phyloP scores from a whole-genome alignment of 2,888 invertebrate species.

The Drosophila ezoana region DNA sequence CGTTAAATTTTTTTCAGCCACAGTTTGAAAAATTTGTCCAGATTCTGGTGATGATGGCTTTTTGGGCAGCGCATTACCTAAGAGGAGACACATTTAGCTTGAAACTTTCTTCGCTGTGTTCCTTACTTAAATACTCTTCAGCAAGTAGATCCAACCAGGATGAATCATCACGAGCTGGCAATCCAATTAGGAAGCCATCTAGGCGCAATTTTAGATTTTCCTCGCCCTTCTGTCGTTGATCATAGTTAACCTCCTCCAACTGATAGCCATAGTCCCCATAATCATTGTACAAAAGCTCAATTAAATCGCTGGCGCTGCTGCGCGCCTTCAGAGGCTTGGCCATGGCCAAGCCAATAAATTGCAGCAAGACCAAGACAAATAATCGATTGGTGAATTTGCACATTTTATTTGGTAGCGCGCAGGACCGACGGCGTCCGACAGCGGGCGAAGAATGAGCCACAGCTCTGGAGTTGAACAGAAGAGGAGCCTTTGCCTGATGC shows the following conservation, averaged over 20 bases:
- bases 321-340: slow-evolving; percentile 42
- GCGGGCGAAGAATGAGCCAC: slow-evolving; percentile 62
- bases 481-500: slow-evolving; percentile 45
- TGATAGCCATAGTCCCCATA: slow-evolving; percentile 70
- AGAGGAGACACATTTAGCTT: neutral
- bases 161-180: slow-evolving; percentile 57
- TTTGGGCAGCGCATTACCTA: slow-evolving; percentile 48
- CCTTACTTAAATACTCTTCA: slow-evolving; percentile 58
- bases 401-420: slow-evolving; percentile 61
- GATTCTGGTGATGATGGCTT: slow-evolving; percentile 32
- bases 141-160: slow-evolving; percentile 53
- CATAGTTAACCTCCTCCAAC: slow-evolving; percentile 86
- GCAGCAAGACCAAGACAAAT: slow-evolving; percentile 75
- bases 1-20: slow-evolving; percentile 18
- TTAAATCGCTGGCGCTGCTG: slow-evolving; percentile 50
- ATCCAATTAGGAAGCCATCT: slow-evolving; percentile 81
- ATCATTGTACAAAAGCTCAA: slow-evolving; percentile 64
- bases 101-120: neutral
- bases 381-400: slow-evolving; percentile 84
- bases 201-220: slow-evolving; percentile 90
- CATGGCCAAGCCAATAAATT: slow-evolving; percentile 32
- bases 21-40: slow-evolving; percentile 29
- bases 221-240: slow-evolving; percentile 92
- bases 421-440: slow-evolving; percentile 61
- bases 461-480: slow-evolving; percentile 29